phyloP scores from a whole-genome alignment of 2,113 vertebrate species.

The Salvator merianae region DNA sequence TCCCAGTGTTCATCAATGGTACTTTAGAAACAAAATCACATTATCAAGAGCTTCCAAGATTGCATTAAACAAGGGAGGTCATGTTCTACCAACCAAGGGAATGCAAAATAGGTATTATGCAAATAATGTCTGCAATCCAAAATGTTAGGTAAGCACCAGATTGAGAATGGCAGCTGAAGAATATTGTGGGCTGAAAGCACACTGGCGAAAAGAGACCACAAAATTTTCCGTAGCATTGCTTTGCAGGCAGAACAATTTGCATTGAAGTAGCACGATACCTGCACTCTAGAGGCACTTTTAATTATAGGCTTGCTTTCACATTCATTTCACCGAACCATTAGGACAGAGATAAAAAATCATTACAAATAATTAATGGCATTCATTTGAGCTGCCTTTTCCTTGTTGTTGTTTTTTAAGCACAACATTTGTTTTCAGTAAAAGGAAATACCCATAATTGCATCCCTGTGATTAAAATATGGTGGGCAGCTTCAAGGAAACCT shows the following conservation, averaged over 20 bases:
- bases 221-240: not conserved
- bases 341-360: slow-evolving; percentile 50
- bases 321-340: slow-evolving; percentile 53
- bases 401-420: slow-evolving; percentile 14
- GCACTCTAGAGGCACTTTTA: slow-evolving; percentile 29
- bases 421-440: slow-evolving; percentile 57
- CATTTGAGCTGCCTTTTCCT: slow-evolving; percentile 6
- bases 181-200: not conserved
- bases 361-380: slow-evolving; percentile 48
- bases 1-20: too few species aligned
- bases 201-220: not conserved
- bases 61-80: too few species aligned
- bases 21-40: too few species aligned
- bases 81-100: too few species aligned
- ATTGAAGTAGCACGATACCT: not conserved
- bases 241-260: not conserved
- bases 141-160: too few species aligned
- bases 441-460: slow-evolving; percentile 47
- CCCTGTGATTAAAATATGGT: slow-evolving; percentile 49
- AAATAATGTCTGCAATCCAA: too few species aligned
- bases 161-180: not conserved
- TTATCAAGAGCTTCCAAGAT: too few species aligned
- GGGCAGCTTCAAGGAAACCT: slow-evolving; percentile 35
- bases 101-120: too few species aligned
- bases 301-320: slow-evolving; percentile 49